phyloP scores from a whole-genome alignment of 2,888 invertebrate genomes.

The Diaprepes abbreviatus region DNA sequence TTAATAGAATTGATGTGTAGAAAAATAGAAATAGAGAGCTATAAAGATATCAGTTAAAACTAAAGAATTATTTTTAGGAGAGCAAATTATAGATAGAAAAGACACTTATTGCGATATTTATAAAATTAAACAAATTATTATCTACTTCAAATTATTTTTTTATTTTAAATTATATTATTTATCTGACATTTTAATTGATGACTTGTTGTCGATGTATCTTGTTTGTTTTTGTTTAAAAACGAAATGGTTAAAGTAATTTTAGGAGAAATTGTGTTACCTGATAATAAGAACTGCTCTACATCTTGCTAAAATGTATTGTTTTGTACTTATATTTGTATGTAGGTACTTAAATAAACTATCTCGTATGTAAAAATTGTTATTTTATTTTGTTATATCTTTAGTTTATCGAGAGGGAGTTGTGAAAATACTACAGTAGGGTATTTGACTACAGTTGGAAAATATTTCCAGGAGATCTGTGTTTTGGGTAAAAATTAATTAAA shows the following conservation, averaged over 20 bases:
- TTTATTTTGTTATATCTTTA: not conserved
- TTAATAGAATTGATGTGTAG: slow-evolving; percentile 20
- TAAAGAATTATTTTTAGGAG: slow-evolving; percentile 14
- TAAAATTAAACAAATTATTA: not conserved
- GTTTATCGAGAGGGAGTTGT: too few species aligned
- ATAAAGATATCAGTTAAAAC: slow-evolving; percentile 2
- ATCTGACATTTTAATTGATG: not conserved
- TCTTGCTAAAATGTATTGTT: slow-evolving; percentile 22
- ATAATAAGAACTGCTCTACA: slow-evolving; percentile 13
- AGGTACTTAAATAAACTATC: slow-evolving; percentile 26
- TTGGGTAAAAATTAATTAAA: too few species aligned
- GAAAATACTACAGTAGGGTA: too few species aligned
- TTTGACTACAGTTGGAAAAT: too few species aligned
- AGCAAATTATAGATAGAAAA: slow-evolving; percentile 2
- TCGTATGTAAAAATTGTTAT: not conserved
- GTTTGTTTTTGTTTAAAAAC: not conserved
- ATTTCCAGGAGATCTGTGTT: too few species aligned
- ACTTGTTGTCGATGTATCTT: not conserved
- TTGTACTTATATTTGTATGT: slow-evolving; percentile 20
- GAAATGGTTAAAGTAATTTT: not conserved
- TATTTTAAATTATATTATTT: slow-evolving; percentile 13
- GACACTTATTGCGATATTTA: slow-evolving; percentile 2
- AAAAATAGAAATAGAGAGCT: slow-evolving; percentile 12
- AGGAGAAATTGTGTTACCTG: slow-evolving; percentile 13
- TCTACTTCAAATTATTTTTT: not conserved